Evolutionary conservation across 2,888 invertebrate species (phyloP).

Genomic region (Saturnia japonica): DNA sequence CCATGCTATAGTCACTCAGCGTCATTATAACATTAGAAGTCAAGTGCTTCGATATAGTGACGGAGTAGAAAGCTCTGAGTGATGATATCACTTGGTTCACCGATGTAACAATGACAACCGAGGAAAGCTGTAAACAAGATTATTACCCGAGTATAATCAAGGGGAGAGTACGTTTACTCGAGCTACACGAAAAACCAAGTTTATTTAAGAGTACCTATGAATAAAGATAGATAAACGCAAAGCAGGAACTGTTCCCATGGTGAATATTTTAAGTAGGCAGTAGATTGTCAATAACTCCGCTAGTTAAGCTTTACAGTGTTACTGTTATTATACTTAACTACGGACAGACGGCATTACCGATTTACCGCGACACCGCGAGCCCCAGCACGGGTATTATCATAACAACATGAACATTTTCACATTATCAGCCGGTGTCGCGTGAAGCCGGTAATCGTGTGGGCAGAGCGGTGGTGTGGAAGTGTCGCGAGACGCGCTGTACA

Average conservation of each 20-base stretch:
- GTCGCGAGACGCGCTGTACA: not conserved
- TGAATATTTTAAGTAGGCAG: not conserved
- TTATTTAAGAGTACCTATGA: not conserved
- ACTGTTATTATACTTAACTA: not conserved
- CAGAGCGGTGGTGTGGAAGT: not conserved
- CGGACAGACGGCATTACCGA: not conserved
- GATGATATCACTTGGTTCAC: no score
- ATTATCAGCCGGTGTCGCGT: not conserved
- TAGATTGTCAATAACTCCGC: not conserved
- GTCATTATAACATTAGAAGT: no score
- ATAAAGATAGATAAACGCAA: not conserved
- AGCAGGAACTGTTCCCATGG: not conserved
- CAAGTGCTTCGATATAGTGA: no score
- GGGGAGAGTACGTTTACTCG: no score
- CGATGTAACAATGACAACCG: no score
- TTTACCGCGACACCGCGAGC: no score
- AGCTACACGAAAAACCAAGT: no score
- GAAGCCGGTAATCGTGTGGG: not conserved
- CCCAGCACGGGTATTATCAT: not conserved
- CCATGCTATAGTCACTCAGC: no score
- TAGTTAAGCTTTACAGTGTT: not conserved
- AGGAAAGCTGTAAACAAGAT: no score
- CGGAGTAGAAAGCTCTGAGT: no score
- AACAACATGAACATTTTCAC: conserved; percentile 5
- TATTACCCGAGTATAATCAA: no score